Evolutionary conservation across 2,113 vertebrate genomes (phyloP).

Genomic region (Tiliqua scincoides): DNA sequence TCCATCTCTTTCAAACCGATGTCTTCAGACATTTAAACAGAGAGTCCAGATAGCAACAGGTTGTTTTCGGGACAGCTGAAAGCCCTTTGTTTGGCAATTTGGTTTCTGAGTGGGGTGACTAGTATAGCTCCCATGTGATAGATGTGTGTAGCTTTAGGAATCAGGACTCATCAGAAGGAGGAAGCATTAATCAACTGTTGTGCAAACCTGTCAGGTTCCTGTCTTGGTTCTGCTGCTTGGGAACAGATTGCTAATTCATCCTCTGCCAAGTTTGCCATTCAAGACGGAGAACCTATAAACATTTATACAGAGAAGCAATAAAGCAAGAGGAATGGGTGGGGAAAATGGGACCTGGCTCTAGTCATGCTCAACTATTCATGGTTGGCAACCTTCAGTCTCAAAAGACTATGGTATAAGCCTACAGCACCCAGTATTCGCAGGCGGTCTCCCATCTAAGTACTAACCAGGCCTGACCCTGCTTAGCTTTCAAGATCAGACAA

Average conservation of each 20-base stretch:
- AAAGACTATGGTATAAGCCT: no score
- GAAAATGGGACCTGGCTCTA: not conserved
- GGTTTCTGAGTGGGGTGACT: not conserved
- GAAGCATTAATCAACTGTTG: not conserved
- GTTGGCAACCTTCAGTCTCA: no score
- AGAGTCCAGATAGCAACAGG: not conserved
- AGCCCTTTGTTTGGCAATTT: not conserved
- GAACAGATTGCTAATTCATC: not conserved
- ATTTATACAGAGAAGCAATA: not conserved
- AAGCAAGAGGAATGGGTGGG: not conserved
- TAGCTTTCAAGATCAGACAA: no score
- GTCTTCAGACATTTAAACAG: not conserved
- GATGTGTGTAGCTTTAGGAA: not conserved
- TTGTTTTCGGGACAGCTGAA: not conserved
- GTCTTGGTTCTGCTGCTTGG: not conserved
- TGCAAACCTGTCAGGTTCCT: conserved; percentile 7
- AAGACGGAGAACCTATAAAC: not conserved
- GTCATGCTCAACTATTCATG: not conserved
- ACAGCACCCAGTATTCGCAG: no score
- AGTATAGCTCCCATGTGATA: not conserved
- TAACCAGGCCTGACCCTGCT: no score
- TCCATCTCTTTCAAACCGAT: not conserved
- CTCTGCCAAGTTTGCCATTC: not conserved
- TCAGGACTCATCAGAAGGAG: not conserved
- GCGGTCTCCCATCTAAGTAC: no score